Evolutionary conservation across 2,113 vertebrate genomes (phyloP).

Genomic region (Petrocephalus microphthalmus): DNA sequence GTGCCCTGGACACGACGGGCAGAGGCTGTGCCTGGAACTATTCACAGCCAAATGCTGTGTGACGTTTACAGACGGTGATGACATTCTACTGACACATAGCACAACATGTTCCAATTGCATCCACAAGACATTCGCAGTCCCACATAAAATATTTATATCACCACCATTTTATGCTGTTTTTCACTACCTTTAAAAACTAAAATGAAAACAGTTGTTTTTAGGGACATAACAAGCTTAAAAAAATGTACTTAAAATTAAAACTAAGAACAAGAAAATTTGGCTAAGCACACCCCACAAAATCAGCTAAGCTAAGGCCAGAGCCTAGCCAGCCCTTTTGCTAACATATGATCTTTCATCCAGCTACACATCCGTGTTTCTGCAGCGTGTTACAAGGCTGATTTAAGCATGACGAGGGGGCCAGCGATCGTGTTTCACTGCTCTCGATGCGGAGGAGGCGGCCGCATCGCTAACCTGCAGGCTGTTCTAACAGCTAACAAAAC

Average conservation of each 20-base stretch:
- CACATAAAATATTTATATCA: background rate
- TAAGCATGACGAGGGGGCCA: background rate
- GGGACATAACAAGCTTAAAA: background rate
- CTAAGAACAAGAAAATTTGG: background rate
- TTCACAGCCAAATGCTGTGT: background rate
- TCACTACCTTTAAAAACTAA: background rate
- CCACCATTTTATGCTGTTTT: background rate
- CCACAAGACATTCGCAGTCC: background rate
- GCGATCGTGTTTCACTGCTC: background rate
- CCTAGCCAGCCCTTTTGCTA: background rate
- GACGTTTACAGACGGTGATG: background rate
- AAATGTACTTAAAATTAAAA: background rate
- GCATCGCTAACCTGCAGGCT: slow-evolving; percentile 24
- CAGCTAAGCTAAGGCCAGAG: background rate
- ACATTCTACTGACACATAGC: background rate
- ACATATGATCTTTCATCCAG: background rate
- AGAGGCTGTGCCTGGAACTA: background rate
- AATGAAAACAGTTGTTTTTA: background rate
- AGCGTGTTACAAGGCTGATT: background rate
- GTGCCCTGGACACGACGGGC: background rate
- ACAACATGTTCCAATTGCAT: background rate
- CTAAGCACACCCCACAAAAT: background rate
- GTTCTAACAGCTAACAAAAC: slow-evolving; percentile 8
- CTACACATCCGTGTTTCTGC: background rate
- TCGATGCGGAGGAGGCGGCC: background rate